Base-by-base conservation (phyloP, 2,113 vertebrate species). In the Globicephala melas region DNA sequence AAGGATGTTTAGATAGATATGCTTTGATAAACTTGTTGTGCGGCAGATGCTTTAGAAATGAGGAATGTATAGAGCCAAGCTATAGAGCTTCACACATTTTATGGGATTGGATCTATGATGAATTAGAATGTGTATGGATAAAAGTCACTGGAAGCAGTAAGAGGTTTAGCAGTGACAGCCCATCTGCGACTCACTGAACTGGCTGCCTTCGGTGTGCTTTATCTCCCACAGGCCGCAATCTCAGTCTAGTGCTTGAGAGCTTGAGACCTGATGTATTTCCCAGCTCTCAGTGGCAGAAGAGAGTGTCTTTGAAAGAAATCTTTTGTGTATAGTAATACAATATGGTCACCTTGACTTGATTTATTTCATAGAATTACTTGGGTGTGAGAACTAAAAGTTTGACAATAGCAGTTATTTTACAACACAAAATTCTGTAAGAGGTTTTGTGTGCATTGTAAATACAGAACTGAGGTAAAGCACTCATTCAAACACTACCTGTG, bases 81-180 rank as follows among this genome's bases (percentile, higher is more conserved):
- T 74, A 6, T 50, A 73, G 25, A 50, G 47, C 74, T 84, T 94
- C 87, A 73, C 62, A 63, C n/a, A 2, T 67, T 94, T 82, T 62
- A 25, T 95, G 68, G 84, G 74, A 91, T 63, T 92, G 44, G 23
- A 47, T 60, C 55, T 81, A 17, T 94, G 89, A 91, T 91, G 79
- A 95, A 97, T 96, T 91, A 76, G 60, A 91, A 93, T 91, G 41
- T 91, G 17, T 94, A 36, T 85, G 73, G 73, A 96, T 93, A 89
- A 91, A 95, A 96, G 53, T 82, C 94, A 84, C 89, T 71, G 58
- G 76, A 91, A 95, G 63, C 92, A 81, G 3, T 60, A 92, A 92
- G 60, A 86, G 73, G 53, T 63, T 41, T 36, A 82, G 62, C 74
- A 47, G 20, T 65, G 94, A 82, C 90, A 95, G 23, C 38, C 68